phyloP scores from a whole-genome alignment of 2,113 vertebrate genomes.

The Eudyptes chrysolophus region DNA sequence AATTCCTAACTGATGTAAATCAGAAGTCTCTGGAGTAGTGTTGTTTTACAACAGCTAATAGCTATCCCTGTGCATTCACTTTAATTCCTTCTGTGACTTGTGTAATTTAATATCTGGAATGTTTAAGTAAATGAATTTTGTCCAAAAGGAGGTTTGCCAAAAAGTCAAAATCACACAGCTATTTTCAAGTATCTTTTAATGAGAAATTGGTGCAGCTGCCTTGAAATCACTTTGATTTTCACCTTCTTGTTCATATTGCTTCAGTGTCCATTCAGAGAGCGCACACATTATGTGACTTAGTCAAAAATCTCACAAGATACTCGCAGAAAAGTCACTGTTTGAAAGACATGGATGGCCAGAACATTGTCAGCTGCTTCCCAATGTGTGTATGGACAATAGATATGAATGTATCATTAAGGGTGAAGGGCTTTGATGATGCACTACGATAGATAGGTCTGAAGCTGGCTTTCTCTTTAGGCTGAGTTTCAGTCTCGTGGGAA shows the following conservation, averaged over 20 bases:
- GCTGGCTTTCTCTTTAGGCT: neutral
- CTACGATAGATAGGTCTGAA: neutral
- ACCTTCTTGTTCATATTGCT: neutral
- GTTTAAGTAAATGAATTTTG: constrained; percentile 29
- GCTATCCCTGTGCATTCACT: constrained; percentile 17
- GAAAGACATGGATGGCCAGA: neutral
- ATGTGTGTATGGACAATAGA: neutral
- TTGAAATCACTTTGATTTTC: constrained; percentile 36
- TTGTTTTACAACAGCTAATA: constrained; percentile 48
- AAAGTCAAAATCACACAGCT: constrained; percentile 10
- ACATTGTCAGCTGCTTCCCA: neutral
- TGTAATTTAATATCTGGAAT: constrained; percentile 57
- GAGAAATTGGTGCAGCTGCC: constrained; percentile 5
- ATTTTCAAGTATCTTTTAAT: constrained; percentile 29
- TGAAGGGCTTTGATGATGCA: neutral
- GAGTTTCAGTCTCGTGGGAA: neutral
- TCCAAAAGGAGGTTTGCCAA: constrained; percentile 23
- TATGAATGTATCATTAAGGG: neutral
- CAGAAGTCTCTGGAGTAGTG: constrained; percentile 49
- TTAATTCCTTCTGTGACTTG: constrained; percentile 36
- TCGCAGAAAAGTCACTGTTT: neutral
- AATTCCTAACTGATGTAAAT: constrained; percentile 59
- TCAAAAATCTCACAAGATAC: neutral
- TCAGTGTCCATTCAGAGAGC: neutral
- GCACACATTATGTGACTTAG: neutral